Evolutionary conservation across 2,888 invertebrate genomes (phyloP), one percentile per base, ranked within the genome.

Genomic region (Rhagonycha lutea): DNA sequence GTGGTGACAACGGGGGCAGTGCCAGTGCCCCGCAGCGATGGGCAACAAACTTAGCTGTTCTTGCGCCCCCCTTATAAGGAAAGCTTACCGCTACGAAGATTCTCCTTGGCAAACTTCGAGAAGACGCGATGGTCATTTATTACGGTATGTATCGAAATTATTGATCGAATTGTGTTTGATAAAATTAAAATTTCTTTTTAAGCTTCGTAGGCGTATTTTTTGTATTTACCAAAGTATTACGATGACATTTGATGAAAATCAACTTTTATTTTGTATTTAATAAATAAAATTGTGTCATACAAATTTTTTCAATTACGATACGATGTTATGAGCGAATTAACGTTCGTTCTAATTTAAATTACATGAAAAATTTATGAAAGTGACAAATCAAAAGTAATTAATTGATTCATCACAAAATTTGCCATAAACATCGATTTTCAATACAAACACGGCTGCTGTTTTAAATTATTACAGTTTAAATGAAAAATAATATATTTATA

Each of bases 1-100:
- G 92, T 94, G 94, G 93, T 94, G 93, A 93, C 93, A 93, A 91
- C 92, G 93, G 92, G 92, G 92, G 83, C 84, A 86, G 84, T 84
- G 85, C 85, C 87, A 86, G 85, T 86, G 86, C 84, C 85, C 90
- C 88, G 91, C 90, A 88, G 90, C 92, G 88, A 97, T 98, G 98
- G 98, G 98, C 90, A 98, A 98, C 92, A 98, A 98, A 91, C 91
- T 98, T 88, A 96, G 96, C 89, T 97, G 97, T 91, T 96, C 97
- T 86, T 98, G 98, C 91, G 98, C 97, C 86, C 98, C 98, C 86
- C 92, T 98, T 88, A 94, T 97, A 90, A 94, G 97, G 91, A 98
- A 97, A 91, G 96, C 96, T 87, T 98, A 98, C 91, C 94, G 97
- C 87, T 96, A 97, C 90, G 97, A 96, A 89, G 96, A 97, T 89